A percentile compares a stretch with the other conserved stretches of the same genome.
phyloP scores from a whole-genome alignment of 2,888 invertebrate genomes.

The Boloria euphrosyne region DNA sequence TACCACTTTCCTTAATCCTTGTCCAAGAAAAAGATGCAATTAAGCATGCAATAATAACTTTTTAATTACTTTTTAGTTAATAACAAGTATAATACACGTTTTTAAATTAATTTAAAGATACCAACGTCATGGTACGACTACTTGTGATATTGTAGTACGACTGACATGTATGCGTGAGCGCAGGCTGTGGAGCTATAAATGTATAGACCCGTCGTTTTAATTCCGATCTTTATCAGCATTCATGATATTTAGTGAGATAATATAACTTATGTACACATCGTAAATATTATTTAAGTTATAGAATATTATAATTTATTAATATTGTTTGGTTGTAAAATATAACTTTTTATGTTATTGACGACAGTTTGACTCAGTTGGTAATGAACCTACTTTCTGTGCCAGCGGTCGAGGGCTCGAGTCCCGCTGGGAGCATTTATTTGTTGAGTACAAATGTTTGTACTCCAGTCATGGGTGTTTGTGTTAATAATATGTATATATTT shows the following conservation, averaged over 20 bases:
- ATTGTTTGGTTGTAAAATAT: no score
- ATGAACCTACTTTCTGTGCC: no score
- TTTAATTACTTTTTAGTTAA: not conserved
- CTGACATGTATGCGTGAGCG: conserved; percentile 45
- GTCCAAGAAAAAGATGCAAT: not conserved
- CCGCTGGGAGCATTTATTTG: no score
- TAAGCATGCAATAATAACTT: not conserved
- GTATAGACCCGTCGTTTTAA: conserved; percentile 36
- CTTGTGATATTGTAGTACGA: conserved; percentile 43
- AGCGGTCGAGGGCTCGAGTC: no score
- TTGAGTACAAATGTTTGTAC: no score
- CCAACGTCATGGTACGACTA: conserved; percentile 36
- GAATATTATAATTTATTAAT: no score
- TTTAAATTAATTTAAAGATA: conserved; percentile 21
- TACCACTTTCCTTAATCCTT: not conserved
- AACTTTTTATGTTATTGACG: no score
- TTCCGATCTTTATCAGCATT: not conserved
- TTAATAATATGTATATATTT: no score
- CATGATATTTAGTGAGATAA: not conserved
- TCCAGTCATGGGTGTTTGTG: no score
- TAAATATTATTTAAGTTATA: no score
- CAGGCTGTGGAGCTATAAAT: conserved; percentile 25
- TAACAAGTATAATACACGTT: not conserved
- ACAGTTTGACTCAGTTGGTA: no score
- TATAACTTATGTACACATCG: no score